Evolutionary conservation across 2,888 invertebrate genomes (phyloP).

Genomic region (Scelioninae gen. 1): DNA sequence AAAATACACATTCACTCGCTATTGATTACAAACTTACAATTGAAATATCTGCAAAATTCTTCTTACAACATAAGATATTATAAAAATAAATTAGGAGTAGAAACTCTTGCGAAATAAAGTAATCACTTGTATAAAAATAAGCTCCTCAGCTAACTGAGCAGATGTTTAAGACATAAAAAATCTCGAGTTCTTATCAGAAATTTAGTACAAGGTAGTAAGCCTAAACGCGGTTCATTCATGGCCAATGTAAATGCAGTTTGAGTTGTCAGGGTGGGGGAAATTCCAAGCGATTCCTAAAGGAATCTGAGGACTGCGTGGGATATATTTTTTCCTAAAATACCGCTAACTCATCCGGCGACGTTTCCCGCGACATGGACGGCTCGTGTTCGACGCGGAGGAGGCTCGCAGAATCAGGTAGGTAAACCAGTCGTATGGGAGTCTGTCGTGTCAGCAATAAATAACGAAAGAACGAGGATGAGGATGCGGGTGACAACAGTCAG

Average conservation of each 20-base stretch:
- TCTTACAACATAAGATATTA: not conserved
- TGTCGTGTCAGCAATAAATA: conserved; percentile 70
- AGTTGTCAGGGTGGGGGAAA: conserved; percentile 12
- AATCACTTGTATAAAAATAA: conserved; percentile 13
- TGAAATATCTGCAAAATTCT: conserved; percentile 5
- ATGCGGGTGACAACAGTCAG: conserved; percentile 73
- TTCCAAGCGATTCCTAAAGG: conserved; percentile 61
- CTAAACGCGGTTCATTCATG: conserved; percentile 43
- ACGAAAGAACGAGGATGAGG: conserved; percentile 70
- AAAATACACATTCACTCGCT: too few species aligned
- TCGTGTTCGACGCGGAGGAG: conserved; percentile 71
- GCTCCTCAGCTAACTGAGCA: conserved; percentile 3
- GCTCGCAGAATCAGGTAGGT: conserved; percentile 71
- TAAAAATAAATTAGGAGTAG: conserved; percentile 22
- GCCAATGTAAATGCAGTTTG: conserved; percentile 37
- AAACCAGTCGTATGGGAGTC: conserved; percentile 70
- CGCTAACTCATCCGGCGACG: conserved; percentile 70
- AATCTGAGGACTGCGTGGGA: conserved; percentile 68
- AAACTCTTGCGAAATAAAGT: conserved; percentile 34
- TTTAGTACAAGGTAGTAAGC: conserved; percentile 36
- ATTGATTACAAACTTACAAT: too few species aligned
- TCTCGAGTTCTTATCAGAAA: conserved; percentile 41
- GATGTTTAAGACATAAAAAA: conserved; percentile 19
- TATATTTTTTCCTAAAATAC: conserved; percentile 69
- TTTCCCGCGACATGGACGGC: conserved; percentile 70